phyloP scores from a whole-genome alignment of 2,797 vertebrate species.

The Caiman crocodilus region DNA sequence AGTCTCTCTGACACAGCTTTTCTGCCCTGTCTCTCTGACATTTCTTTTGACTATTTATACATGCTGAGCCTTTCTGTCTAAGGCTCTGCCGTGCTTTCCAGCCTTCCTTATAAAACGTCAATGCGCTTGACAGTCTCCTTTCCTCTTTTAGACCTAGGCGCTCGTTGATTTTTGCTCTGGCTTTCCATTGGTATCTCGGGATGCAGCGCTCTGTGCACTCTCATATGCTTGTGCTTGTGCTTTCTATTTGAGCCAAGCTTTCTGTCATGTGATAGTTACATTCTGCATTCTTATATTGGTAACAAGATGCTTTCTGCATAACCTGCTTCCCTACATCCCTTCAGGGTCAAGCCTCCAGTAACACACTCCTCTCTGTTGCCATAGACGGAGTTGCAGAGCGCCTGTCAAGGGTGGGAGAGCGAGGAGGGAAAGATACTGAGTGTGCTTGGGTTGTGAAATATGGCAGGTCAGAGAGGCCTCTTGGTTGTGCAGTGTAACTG shows the following conservation, averaged over 20 bases:
- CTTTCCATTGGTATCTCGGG: conserved; percentile 43
- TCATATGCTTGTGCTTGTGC: conserved; percentile 45
- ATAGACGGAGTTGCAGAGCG: conserved; percentile 22
- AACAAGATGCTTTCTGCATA: conserved; percentile 71
- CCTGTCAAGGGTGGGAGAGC: conserved; percentile 23
- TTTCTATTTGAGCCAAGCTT: conserved; percentile 67
- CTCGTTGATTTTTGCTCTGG: neutral
- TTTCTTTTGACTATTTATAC: neutral
- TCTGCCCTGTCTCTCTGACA: neutral
- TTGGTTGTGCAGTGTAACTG: neutral
- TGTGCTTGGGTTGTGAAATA: neutral
- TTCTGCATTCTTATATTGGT: conserved; percentile 60
- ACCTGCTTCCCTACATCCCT: conserved; percentile 58
- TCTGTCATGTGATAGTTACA: conserved; percentile 72
- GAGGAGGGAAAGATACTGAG: neutral
- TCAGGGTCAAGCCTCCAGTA: conserved; percentile 49
- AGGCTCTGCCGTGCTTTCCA: neutral
- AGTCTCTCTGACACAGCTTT: neutral
- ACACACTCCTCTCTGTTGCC: conserved; percentile 11
- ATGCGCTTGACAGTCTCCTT: conserved; percentile 10
- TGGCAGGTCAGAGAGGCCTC: neutral
- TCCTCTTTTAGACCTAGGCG: conserved; percentile 24
- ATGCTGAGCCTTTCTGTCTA: neutral
- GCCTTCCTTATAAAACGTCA: conserved; percentile 15
- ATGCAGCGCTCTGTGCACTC: conserved; percentile 38